Evolutionary conservation across 2,888 invertebrate species (phyloP).

Genomic region (Aplocera efformata): DNA sequence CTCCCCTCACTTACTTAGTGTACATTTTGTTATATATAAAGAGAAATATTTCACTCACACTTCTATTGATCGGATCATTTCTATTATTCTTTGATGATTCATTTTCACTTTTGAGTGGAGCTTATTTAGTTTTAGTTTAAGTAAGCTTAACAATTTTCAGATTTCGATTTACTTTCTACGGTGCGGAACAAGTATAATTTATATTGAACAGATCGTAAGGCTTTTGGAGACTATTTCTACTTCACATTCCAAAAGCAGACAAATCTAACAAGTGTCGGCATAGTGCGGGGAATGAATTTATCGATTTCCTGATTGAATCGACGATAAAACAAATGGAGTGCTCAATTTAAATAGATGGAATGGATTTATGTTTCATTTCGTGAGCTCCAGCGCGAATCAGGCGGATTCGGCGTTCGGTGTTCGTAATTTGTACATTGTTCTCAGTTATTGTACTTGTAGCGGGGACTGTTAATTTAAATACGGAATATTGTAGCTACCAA

Average conservation of each 20-base stretch:
- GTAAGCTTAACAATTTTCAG: too few species aligned
- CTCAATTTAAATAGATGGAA: slow-evolving; percentile 76
- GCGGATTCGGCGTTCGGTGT: slow-evolving; percentile 33
- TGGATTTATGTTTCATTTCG: slow-evolving; percentile 73
- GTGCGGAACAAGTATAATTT: too few species aligned
- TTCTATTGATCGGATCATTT: too few species aligned
- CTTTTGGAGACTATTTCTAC: background rate
- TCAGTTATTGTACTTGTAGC: slow-evolving; percentile 8
- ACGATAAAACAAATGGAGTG: slow-evolving; percentile 74
- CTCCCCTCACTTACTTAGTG: slow-evolving; percentile 25
- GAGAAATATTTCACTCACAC: too few species aligned
- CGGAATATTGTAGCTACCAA: too few species aligned
- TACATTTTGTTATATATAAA: slow-evolving; percentile 23
- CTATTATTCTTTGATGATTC: too few species aligned
- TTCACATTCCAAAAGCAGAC: slow-evolving; percentile 12
- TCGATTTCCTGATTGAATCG: slow-evolving; percentile 63
- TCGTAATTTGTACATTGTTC: slow-evolving; percentile 27
- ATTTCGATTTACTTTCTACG: too few species aligned
- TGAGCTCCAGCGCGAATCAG: slow-evolving; percentile 52
- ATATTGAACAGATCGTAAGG: too few species aligned
- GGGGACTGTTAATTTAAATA: background rate
- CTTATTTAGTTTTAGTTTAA: too few species aligned
- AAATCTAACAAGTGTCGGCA: slow-evolving; percentile 28
- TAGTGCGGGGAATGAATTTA: slow-evolving; percentile 50
- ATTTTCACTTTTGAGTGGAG: too few species aligned